Conservation (phyloP, 2,797 vertebrate genomes). For the Sparidentex hasta region DNA sequence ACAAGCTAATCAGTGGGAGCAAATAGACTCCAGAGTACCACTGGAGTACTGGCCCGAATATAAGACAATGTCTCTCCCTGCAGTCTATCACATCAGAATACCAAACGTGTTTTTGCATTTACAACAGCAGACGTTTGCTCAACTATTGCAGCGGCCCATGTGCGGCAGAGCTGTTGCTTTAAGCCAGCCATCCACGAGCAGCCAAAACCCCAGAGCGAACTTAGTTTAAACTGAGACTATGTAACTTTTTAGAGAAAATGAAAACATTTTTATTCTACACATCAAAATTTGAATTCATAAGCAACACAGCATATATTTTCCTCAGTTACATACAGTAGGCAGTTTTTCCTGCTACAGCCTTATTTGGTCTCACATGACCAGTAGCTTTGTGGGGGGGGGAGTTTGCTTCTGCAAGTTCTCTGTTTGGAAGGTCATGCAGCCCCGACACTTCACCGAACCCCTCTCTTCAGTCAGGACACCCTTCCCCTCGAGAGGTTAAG, state of each 20-base stretch:
- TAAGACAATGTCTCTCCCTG: constrained; percentile 37
- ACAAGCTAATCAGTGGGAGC: constrained; percentile 53
- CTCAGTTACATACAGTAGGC: not conserved
- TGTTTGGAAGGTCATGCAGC: no score
- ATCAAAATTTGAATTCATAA: not conserved
- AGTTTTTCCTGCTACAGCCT: not conserved
- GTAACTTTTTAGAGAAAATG: not conserved
- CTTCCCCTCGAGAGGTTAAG: no score
- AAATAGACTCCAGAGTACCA: constrained; percentile 55
- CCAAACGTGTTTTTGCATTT: not conserved
- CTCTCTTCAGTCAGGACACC: no score
- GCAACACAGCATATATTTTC: not conserved
- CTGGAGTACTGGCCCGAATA: constrained; percentile 58
- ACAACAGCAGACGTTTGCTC: constrained; percentile 3
- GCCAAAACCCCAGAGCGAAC: not conserved
- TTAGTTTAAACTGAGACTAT: not conserved
- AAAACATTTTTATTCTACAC: not conserved
- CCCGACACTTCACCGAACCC: no score
- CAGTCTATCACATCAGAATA: constrained; percentile 1
- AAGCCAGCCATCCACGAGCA: not conserved
- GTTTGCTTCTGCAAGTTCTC: no score
- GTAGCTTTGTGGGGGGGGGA: not conserved
- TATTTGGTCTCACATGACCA: not conserved
- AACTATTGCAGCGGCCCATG: not conserved
- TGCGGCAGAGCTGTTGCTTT: not conserved